A percentile compares a stretch with the other conserved stretches of the same genome.
phyloP scores from a whole-genome alignment of 2,113 vertebrate genomes.

The Rafetus swinhoei region DNA sequence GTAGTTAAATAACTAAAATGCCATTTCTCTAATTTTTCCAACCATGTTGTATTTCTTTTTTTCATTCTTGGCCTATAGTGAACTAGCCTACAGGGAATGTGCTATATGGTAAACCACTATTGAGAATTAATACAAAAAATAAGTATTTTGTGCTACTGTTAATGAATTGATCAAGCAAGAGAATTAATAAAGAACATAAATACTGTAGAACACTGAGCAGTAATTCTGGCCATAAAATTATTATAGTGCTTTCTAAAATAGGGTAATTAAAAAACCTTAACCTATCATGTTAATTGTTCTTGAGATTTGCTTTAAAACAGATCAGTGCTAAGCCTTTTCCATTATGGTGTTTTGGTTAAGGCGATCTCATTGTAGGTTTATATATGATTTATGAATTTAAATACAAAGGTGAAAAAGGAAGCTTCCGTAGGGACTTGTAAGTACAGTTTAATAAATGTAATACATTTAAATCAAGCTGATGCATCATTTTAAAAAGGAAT shows the following conservation, averaged over 20 bases:
- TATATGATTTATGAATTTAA: slow-evolving; percentile 12
- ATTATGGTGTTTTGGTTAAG: not conserved
- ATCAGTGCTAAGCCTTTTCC: not conserved
- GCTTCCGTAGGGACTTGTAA: not conserved
- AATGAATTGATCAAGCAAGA: not conserved
- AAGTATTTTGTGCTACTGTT: slow-evolving; percentile 4
- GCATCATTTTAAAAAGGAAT: not conserved
- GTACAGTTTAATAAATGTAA: not conserved
- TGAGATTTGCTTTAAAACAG: slow-evolving; percentile 2
- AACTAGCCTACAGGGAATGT: slow-evolving; percentile 29
- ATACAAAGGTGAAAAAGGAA: not conserved
- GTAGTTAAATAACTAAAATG: slow-evolving; percentile 26
- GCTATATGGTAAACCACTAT: not conserved
- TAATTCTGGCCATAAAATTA: slow-evolving; percentile 6
- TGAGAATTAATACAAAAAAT: slow-evolving; percentile 12
- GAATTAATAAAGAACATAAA: not conserved
- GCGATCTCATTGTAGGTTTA: not conserved
- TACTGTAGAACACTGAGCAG: not conserved
- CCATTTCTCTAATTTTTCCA: slow-evolving; percentile 1
- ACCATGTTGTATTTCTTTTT: not conserved
- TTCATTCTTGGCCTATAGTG: slow-evolving; percentile 33
- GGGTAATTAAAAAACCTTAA: slow-evolving; percentile 1
- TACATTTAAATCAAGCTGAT: not conserved
- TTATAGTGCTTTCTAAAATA: not conserved
- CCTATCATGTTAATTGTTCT: not conserved